A percentile compares a stretch with the other conserved stretches of the same genome.
phyloP scores from a whole-genome alignment of 2,888 invertebrate genomes.

The Brenthis hecate region DNA sequence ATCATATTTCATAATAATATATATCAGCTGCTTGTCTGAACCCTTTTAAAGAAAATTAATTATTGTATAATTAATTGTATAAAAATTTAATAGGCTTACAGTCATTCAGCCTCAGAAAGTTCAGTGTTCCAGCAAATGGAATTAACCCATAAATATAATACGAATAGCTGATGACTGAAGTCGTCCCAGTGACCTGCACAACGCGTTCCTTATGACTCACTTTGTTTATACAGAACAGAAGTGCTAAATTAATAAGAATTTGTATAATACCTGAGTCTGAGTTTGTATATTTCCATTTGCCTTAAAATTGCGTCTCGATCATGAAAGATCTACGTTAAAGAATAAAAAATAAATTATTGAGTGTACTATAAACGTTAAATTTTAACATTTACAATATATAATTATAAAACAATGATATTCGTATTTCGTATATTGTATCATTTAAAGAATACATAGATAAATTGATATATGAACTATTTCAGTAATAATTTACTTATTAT shows the following conservation, averaged over 20 bases:
- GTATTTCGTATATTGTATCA: not conserved
- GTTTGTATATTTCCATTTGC: conserved; percentile 22
- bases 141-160: conserved; percentile 67
- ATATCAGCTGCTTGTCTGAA: conserved; percentile 28
- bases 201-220: conserved; percentile 48
- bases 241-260: conserved; percentile 30
- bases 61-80: conserved; percentile 44
- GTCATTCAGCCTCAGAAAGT: conserved; percentile 48
- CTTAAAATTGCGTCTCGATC: conserved; percentile 3
- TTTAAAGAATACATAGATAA: not conserved
- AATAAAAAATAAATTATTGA: not conserved
- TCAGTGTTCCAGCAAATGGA: conserved; percentile 63
- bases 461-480: not conserved
- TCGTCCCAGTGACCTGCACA: conserved; percentile 61
- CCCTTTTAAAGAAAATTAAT: conserved; percentile 37
- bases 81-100: conserved; percentile 48
- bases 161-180: conserved; percentile 52
- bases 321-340: not conserved
- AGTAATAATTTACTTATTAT: not conserved
- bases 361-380: not conserved
- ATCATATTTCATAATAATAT: conserved; percentile 12
- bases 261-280: conserved; percentile 19
- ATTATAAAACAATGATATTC: too few species aligned
- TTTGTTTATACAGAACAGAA: conserved; percentile 36
- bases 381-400: not conserved